These are phyloP conservation scores for Crocidura indochinensis DNA, from an alignment of 2,797 vertebrate species.

Conservation along the genomic window DNA sequence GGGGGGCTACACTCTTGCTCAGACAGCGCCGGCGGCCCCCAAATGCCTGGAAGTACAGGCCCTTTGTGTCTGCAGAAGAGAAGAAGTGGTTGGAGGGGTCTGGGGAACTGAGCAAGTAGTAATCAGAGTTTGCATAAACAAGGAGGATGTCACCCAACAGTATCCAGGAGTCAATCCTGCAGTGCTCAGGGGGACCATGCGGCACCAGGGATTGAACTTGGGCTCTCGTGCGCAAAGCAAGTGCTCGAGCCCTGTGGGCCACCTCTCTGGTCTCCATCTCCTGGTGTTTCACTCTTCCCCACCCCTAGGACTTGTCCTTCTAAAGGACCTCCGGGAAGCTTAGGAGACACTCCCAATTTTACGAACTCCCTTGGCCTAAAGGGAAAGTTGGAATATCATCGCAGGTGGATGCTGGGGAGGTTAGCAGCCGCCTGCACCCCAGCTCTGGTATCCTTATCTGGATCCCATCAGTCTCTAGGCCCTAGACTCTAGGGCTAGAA, in stretches of 20 bases:
- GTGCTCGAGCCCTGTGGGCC: too few relatives aligned
- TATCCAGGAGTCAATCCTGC: too few relatives aligned
- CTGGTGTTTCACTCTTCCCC: too few relatives aligned
- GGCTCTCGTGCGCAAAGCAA: too few relatives aligned
- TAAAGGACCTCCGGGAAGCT: neutral
- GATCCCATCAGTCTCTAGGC: neutral
- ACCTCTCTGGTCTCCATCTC: too few relatives aligned
- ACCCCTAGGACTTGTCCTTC: too few relatives aligned
- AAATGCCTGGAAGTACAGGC: constrained; percentile 88
- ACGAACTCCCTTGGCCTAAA: too few relatives aligned
- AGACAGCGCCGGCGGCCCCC: constrained; percentile 84
- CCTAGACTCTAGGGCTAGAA: neutral
- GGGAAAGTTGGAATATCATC: neutral
- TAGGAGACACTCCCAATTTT: constrained; percentile 15
- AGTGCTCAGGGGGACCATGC: neutral
- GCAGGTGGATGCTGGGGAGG: constrained; percentile 21
- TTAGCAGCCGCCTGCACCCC: neutral
- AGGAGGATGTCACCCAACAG: too few relatives aligned
- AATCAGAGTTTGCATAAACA: neutral
- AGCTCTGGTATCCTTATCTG: neutral
- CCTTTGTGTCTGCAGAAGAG: constrained; percentile 87
- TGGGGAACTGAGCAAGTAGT: neutral
- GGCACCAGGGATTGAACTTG: neutral
- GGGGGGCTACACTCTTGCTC: constrained; percentile 83
- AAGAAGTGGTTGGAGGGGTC: constrained; percentile 52